Evolutionary conservation across 2,888 invertebrate species (phyloP), one percentile per base, ranked within the genome.

Genomic region (Campaea margaritaria): DNA sequence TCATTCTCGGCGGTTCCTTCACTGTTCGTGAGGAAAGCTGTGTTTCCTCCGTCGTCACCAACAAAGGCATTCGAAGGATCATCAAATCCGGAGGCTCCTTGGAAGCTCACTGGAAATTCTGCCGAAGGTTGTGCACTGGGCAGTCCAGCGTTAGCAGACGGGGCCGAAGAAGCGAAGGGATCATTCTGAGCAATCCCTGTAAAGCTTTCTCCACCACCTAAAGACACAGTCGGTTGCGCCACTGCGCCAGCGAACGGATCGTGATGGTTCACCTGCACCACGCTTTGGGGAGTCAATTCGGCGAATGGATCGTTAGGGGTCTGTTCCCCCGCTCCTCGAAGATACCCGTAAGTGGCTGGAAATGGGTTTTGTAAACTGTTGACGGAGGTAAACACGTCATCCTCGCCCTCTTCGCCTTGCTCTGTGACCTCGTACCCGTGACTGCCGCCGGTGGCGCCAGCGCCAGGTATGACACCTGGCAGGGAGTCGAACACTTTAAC

Each of bases 381-480:
- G 0, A 91, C 73, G 8, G 86, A 74, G 14, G 86, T 82, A 41
- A 88, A 89, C 0, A 80, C 76, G 44, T 87, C 86, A 1, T 91
- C 89, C 0, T 89, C 88, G 0, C 79, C 85, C 1, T 88, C 87
- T 3, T 83, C 86, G 0, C 81, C 87, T 39, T 89, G 78, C 67
- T 93, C 93, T 0, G 87, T 92, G 0, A 93, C 93, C 74, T 91
- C 81, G 60, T 93, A 93, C 0, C 91, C 89, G 27, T 79, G 73
- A 0, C 69, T 64, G 0, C 62, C 70, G 1, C 72, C 75, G 1
- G 70, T 64, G 8, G 68, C 69, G n/a, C 63, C 74, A 0, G 67
- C 71, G 10, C 63, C 74, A 0, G 86, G 86, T 38, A 89, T 44
- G 0, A 75, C 79, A 0, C 86, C 87, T 0, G 91, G 91, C 11